Evolutionary conservation across 2,888 invertebrate genomes (phyloP).

Genomic region (Chromoteleia sp.): DNA sequence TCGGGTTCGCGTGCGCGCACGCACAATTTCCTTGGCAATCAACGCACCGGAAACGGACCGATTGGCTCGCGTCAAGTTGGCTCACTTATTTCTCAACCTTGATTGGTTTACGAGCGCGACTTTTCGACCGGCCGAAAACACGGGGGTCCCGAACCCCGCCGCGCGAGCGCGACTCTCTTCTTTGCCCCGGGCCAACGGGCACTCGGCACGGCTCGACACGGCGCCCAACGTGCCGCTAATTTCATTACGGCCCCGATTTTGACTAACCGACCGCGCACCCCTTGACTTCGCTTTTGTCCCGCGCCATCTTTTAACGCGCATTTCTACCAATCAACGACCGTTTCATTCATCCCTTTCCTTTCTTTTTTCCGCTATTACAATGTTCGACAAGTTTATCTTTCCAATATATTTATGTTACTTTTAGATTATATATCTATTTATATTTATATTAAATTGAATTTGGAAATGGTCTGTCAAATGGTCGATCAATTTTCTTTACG

Average conservation of each 20-base stretch:
- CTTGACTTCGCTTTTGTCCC: constrained; percentile 53
- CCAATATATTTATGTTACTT: too few relatives aligned
- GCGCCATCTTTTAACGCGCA: constrained; percentile 41
- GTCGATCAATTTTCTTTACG: too few relatives aligned
- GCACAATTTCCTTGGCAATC: constrained; percentile 84
- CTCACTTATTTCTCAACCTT: constrained; percentile 79
- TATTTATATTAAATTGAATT: too few relatives aligned
- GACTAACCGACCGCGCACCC: constrained; percentile 65
- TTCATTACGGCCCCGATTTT: constrained; percentile 80
- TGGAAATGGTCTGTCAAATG: too few relatives aligned
- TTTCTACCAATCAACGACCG: constrained; percentile 19
- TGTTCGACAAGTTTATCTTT: too few relatives aligned
- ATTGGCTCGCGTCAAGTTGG: constrained; percentile 76
- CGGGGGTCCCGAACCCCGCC: constrained; percentile 70
- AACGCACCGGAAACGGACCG: constrained; percentile 83
- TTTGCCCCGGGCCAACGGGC: constrained; percentile 54
- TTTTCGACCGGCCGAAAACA: constrained; percentile 72
- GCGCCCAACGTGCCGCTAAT: constrained; percentile 76
- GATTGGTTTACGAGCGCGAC: constrained; percentile 83
- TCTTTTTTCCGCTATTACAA: neutral
- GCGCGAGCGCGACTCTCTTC: constrained; percentile 73
- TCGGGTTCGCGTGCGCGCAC: constrained; percentile 64
- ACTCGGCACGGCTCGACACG: constrained; percentile 6
- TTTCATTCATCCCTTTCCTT: too few relatives aligned
- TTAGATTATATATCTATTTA: too few relatives aligned